Evolutionary conservation across 1,140 invertebrate genomes (phyloP).

Genomic region (Drosophila ficusphila): DNA sequence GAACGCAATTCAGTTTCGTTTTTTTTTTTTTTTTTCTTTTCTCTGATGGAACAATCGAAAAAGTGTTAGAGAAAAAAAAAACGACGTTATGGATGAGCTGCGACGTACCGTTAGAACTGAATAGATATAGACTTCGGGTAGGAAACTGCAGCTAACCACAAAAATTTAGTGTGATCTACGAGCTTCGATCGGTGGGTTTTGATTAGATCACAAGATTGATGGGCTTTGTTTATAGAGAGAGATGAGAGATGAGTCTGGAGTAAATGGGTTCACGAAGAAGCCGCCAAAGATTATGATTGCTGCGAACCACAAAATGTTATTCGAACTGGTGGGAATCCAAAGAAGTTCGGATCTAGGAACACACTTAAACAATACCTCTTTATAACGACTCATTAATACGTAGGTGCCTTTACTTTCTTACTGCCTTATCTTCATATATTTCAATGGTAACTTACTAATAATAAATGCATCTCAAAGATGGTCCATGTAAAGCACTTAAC

Average conservation of each 20-base stretch:
- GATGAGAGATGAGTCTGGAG: background rate
- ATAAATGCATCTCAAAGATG: background rate
- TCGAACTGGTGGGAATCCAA: background rate
- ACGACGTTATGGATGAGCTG: conserved; percentile 29
- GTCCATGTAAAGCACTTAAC: background rate
- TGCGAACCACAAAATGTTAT: background rate
- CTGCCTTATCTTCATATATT: too few species aligned
- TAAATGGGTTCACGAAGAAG: background rate
- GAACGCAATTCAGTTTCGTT: conserved; percentile 70
- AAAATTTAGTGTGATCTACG: conserved; percentile 10
- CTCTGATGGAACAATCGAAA: conserved; percentile 22
- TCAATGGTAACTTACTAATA: too few species aligned
- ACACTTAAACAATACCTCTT: too few species aligned
- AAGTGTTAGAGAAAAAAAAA: background rate
- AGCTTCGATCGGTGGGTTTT: background rate
- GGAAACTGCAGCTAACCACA: conserved; percentile 8
- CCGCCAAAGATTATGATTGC: background rate
- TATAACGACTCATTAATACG: too few species aligned
- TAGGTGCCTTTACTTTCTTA: too few species aligned
- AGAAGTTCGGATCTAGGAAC: background rate
- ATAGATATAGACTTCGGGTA: conserved; percentile 16
- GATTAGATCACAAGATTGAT: conserved; percentile 28
- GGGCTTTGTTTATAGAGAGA: background rate
- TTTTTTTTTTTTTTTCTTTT: conserved; percentile 20
- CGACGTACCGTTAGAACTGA: conserved; percentile 32